Percentiles rank a stretch among this genome's conserved stretches.
Conservation (phyloP, 2,113 vertebrate genomes). For the Lophius piscatorius region DNA sequence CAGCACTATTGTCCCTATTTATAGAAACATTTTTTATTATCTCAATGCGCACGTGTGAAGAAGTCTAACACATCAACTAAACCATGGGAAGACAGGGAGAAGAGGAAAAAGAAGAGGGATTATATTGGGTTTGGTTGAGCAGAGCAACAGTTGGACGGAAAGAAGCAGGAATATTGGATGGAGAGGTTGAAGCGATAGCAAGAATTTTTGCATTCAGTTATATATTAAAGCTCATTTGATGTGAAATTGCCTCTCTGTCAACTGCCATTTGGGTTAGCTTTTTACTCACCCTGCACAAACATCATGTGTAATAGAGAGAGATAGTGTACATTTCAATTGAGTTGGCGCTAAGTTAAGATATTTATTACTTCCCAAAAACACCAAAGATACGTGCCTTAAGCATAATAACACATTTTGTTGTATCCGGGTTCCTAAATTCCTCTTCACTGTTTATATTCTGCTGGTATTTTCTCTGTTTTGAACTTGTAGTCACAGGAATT, state of each 20-base stretch:
- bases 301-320: slow-evolving; percentile 29
- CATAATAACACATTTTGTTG: neutral
- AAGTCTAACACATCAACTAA: slow-evolving; percentile 68
- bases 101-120: slow-evolving; percentile 58
- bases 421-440: neutral
- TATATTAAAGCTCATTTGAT: slow-evolving; percentile 58
- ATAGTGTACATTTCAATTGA: slow-evolving; percentile 16
- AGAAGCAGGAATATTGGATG: slow-evolving; percentile 44
- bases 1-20: slow-evolving; percentile 79
- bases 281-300: slow-evolving; percentile 29
- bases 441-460: neutral
- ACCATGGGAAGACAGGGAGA: slow-evolving; percentile 46
- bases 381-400: neutral
- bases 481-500: slow-evolving; percentile 9
- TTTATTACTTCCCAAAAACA: neutral
- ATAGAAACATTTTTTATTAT: slow-evolving; percentile 83
- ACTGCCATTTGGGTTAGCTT: slow-evolving; percentile 28
- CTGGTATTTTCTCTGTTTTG: neutral
- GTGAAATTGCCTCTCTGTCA: slow-evolving; percentile 57
- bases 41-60: slow-evolving; percentile 61
- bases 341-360: neutral
- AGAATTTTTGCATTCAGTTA: slow-evolving; percentile 52
- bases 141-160: slow-evolving; percentile 37
- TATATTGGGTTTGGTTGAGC: slow-evolving; percentile 53
- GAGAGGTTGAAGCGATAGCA: slow-evolving; percentile 44